Base-by-base conservation (phyloP, 2,113 vertebrate genomes). In the Ciconia maguari region DNA sequence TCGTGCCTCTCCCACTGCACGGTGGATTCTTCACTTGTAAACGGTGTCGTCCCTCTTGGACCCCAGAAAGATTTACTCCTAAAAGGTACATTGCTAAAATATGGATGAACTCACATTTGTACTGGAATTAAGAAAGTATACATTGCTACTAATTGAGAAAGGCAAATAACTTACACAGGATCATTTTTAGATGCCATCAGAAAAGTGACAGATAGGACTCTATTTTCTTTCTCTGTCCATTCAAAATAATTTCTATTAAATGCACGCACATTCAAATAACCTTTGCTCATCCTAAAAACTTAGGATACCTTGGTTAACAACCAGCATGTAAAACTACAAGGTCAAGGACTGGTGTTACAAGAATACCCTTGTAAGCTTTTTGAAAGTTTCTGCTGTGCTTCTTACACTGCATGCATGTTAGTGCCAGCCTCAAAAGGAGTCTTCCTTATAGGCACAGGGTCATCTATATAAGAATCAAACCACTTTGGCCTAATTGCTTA, bases 31-130 rank as follows among this genome's bases (percentile, higher is more conserved):
- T 83, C 30, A 32, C 52, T 48, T 42, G 44, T 36, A 78, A 96
- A 87, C 6, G 0, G 3, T 12, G 16, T 41, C 6, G 1, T 16
- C 14, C 32, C 27, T 68, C 49, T 15, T 0, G 1, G n/a, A 52
- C 18, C 25, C 46, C n/a, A 66, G 55, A 58, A 34, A 34, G 13
- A 68, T 64, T 60, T 71, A 93, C 13, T 84, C n/a, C 16, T n/a
- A 51, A 42, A 65, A 92, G 42, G 20, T 18, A 87, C 1, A 1
- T 24, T 64, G 55, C 72, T 84, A 74, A 90, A 83, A 70, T 29
- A 76, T 1, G 2, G 64, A 81, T 13, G 14, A 83, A 46, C 42
- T 72, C 34, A 4, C 34, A 21, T 24, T 62, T 49, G 16, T 21
- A 69, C 14, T 16, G 57, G 26, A 51, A 95, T 76, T 57, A 64